A percentile compares a stretch with the other conserved stretches of the same genome.
Conservation (phyloP, 2,113 vertebrate species). For the Eonycteris spelaea region DNA sequence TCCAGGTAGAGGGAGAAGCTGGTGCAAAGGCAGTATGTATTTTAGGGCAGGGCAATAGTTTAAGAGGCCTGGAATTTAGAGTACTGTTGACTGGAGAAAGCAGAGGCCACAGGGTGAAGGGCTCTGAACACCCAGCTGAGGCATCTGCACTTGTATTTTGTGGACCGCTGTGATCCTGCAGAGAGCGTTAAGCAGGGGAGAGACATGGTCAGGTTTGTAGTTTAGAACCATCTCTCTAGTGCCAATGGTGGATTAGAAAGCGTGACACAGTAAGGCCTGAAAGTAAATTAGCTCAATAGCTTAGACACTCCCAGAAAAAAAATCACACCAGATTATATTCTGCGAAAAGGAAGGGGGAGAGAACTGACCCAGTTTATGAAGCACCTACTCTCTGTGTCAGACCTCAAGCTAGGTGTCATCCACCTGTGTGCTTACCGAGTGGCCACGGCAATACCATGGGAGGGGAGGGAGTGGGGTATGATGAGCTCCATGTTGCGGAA, state of each 20-base stretch:
- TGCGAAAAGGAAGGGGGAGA: neutral
- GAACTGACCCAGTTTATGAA: neutral
- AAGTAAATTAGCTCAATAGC: neutral
- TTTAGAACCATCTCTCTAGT: conserved; percentile 4
- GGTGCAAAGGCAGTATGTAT: neutral
- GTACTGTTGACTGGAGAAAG: neutral
- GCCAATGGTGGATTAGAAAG: neutral
- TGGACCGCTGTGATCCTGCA: neutral
- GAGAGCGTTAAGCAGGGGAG: neutral
- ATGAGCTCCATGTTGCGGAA: neutral
- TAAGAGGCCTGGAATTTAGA: neutral
- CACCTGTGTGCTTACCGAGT: neutral
- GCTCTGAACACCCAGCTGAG: neutral
- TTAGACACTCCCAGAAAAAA: neutral
- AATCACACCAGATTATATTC: neutral
- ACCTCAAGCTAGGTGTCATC: neutral
- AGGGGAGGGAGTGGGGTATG: no score
- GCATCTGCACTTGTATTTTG: neutral
- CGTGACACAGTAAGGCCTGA: neutral
- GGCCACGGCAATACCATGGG: fast-evolving
- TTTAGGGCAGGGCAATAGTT: neutral
- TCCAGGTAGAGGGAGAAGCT: neutral
- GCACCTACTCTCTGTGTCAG: neutral
- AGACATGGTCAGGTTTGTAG: neutral
- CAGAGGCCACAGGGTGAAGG: neutral